Conservation (phyloP, 2,797 vertebrate species). For the Falco cherrug region DNA sequence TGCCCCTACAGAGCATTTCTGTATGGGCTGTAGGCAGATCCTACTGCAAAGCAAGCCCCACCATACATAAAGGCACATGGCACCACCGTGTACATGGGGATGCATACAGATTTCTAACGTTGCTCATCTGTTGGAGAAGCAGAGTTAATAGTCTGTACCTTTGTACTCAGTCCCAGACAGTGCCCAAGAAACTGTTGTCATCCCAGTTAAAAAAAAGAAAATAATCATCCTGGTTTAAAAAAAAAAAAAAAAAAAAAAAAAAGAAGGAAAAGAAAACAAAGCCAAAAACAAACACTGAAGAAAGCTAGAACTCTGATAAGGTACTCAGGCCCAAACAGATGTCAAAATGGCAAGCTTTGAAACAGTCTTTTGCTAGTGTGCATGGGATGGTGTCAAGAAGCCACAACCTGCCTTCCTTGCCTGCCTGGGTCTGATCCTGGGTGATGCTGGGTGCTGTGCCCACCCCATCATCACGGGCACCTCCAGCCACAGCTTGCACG, state of each 20-base stretch:
- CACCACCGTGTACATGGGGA: accelerated
- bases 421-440: neutral
- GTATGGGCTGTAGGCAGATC: neutral
- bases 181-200: neutral
- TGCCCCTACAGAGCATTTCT: neutral
- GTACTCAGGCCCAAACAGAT: neutral
- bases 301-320: neutral
- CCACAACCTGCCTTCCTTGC: neutral
- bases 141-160: neutral
- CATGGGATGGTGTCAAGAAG: accelerated
- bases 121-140: neutral
- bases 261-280: no score
- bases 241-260: neutral
- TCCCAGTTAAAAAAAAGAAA: neutral
- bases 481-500: neutral
- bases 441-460: neutral
- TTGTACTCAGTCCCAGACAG: neutral
- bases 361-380: accelerated
- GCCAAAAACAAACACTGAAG: no score
- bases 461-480: accelerated
- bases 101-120: neutral
- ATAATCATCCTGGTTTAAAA: no score
- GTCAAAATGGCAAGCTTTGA: accelerated
- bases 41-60: neutral
- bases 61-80: accelerated